Conservation (phyloP, 2,113 vertebrate genomes). For the Aleadryas rufinucha region DNA sequence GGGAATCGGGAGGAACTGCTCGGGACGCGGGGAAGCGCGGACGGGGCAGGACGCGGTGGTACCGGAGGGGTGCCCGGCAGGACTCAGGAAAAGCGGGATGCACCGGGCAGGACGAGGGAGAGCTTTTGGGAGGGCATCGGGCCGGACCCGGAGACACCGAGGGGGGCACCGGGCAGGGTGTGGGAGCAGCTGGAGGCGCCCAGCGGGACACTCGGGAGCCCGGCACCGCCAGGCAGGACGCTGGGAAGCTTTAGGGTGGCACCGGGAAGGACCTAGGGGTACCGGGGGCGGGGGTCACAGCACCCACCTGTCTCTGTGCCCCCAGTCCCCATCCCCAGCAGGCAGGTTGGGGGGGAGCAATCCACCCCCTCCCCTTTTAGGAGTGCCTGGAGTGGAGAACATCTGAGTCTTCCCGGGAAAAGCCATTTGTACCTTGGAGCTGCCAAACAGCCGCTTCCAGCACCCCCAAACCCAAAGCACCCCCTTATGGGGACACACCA, state of each 20-base stretch:
- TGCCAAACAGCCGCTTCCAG: not conserved
- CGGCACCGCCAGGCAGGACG: not conserved
- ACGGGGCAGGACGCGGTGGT: not conserved
- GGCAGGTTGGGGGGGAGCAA: not conserved
- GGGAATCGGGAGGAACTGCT: not conserved
- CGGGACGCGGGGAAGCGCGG: not conserved
- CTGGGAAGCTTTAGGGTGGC: not conserved
- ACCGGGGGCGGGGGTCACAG: too few relatives aligned
- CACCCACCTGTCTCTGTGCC: not conserved
- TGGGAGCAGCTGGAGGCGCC: not conserved
- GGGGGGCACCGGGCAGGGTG: not conserved
- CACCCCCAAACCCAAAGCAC: not conserved
- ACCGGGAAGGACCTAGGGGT: fast-evolving
- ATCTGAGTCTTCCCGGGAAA: not conserved
- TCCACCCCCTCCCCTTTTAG: fast-evolving
- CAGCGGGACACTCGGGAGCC: not conserved
- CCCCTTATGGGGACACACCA: fast-evolving
- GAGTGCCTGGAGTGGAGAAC: not conserved
- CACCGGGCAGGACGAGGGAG: not conserved
- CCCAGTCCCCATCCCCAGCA: not conserved
- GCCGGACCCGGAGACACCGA: not conserved
- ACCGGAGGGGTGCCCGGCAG: too few relatives aligned
- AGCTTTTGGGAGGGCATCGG: not conserved
- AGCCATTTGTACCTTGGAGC: not conserved
- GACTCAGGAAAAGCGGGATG: not conserved